These are phyloP conservation scores for Todiramphus chloris DNA, from an alignment of 2,113 vertebrate genomes.

Conservation along the genomic window DNA sequence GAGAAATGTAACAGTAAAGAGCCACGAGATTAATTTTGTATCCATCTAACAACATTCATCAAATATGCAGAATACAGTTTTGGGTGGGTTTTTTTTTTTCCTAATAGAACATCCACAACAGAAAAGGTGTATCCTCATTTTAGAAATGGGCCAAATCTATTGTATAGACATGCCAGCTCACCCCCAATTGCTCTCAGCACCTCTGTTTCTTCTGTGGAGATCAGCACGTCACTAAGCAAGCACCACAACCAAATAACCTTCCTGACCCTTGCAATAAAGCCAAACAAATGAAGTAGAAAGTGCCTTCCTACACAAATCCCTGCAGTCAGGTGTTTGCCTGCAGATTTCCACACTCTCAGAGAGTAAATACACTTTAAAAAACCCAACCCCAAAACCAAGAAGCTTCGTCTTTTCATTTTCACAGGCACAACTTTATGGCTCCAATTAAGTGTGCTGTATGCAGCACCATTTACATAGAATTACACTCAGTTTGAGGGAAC, in stretches of 20 bases:
- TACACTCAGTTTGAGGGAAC: not conserved
- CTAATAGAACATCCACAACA: not conserved
- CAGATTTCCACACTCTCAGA: not conserved
- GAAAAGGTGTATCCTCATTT: not conserved
- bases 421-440: not conserved
- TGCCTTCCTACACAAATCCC: not conserved
- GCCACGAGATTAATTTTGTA: not conserved
- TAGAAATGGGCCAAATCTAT: not conserved
- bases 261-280: not conserved
- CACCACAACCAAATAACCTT: too few species aligned
- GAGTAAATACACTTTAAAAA: not conserved
- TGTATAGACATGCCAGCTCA: not conserved
- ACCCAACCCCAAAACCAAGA: not conserved
- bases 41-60: not conserved
- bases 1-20: not conserved
- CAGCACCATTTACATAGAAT: not conserved
- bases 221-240: not conserved
- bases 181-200: not conserved
- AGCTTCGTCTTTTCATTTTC: not conserved
- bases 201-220: accelerated
- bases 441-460: not conserved
- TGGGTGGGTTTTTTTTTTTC: not conserved
- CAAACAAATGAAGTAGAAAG: not conserved
- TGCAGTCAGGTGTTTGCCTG: not conserved
- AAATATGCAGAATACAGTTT: too few species aligned